Conservation (phyloP, 2,888 invertebrate genomes). For the Agapetus fuscipes region DNA sequence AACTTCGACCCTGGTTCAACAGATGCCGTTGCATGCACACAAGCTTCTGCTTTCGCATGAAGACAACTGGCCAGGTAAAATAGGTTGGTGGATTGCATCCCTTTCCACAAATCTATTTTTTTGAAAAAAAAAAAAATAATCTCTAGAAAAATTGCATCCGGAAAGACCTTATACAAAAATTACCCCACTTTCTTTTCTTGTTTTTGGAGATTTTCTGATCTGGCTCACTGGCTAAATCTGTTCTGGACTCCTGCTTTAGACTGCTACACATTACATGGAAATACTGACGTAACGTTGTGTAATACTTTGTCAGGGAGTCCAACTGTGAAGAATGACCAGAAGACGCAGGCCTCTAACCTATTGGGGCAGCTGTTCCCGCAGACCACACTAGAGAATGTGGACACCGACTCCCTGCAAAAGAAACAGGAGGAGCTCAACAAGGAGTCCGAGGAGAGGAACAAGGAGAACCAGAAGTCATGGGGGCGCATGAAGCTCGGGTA, state of each 20-base stretch:
- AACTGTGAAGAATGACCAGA: constrained; percentile 5
- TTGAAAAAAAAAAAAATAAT: background rate
- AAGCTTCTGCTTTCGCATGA: too few species aligned
- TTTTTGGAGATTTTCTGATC: background rate
- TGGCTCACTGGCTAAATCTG: background rate
- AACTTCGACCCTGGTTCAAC: too few species aligned
- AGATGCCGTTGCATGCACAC: too few species aligned
- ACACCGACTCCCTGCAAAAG: constrained; percentile 42
- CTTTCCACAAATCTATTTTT: too few species aligned
- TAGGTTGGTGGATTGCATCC: too few species aligned
- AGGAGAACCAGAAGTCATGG: constrained; percentile 62
- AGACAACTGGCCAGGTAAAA: too few species aligned
- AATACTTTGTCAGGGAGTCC: constrained; percentile 5
- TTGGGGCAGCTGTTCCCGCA: constrained; percentile 51
- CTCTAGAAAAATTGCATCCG: background rate
- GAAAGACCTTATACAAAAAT: background rate
- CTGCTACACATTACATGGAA: too few species aligned
- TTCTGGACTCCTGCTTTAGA: too few species aligned
- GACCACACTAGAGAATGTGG: constrained; percentile 32
- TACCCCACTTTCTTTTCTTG: background rate
- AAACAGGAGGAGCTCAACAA: constrained; percentile 48
- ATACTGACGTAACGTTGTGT: too few species aligned
- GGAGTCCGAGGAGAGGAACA: constrained; percentile 42
- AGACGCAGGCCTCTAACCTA: constrained; percentile 27
- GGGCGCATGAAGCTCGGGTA: constrained; percentile 63